Percentiles rank a stretch among this genome's conserved stretches.
These are phyloP conservation scores for Falco columbarius DNA, from an alignment of 2,797 vertebrate species.

Conservation along the genomic window DNA sequence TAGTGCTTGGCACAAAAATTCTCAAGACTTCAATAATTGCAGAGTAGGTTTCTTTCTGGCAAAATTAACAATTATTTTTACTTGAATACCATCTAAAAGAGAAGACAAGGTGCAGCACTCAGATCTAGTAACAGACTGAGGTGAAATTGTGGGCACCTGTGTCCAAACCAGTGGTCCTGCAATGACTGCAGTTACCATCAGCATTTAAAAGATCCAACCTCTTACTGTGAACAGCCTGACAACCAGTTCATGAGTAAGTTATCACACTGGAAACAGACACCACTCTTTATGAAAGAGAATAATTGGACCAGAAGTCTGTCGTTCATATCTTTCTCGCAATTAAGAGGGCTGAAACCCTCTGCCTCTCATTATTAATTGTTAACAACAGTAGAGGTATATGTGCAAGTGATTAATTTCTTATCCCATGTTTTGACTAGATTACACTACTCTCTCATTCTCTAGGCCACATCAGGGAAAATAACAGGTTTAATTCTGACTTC, in stretches of 20 bases:
- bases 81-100: background rate
- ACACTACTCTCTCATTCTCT: rapidly evolving
- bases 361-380: background rate
- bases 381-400: too few species aligned
- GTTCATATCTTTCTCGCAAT: background rate
- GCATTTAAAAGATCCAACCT: background rate
- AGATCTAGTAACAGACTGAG: background rate
- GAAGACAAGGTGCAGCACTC: background rate
- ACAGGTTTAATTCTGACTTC: background rate
- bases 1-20: background rate
- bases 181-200: background rate
- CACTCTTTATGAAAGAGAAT: background rate
- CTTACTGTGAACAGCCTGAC: background rate
- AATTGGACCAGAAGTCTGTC: background rate
- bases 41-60: background rate
- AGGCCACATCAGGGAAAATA: background rate
- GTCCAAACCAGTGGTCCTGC: background rate
- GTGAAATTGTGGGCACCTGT: background rate
- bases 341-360: background rate
- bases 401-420: background rate
- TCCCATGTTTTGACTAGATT: background rate
- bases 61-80: background rate
- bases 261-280: background rate
- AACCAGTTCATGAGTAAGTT: background rate
- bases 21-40: background rate